Base-by-base conservation (phyloP, 2,113 vertebrate genomes). In the Panthera leo region DNA sequence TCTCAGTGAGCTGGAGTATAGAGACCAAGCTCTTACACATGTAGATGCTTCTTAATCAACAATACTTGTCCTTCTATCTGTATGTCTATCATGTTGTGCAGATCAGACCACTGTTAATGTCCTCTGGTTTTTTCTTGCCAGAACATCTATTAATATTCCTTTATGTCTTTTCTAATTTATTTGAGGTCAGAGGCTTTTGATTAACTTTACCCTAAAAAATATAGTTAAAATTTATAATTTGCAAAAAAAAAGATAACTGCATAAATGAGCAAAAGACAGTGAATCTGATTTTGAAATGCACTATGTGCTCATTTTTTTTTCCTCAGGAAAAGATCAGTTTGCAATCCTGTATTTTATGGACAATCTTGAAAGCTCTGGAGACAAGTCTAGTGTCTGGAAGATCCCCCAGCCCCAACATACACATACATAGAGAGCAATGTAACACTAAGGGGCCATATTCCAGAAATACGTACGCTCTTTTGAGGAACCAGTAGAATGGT, bases 151-250 rank as follows among this genome's bases (percentile, higher is more conserved):
- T 58, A 53, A 36, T 29, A 15, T 61, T 93, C 94, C 34, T 53
- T 42, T 48, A 76, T 67, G n/a, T 61, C 14, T 65, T 88, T 88
- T 61, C 7, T 21, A 55, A 73, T 48, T 95, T 92, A 29, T 71
- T 70, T 75, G 42, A 90, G 8, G 7, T n/a, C 48, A 88, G 14
- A 94, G 58, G 27, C 11, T 76, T 94, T 70, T 79, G 6, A 89
- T 93, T 79, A 68, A 31, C 75, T 94, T 92, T 75, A 93, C 1
- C 1, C 55, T 94, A 63, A 92, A 92, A 61, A 84, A 92, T 82
- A 79, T 4, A 91, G 23, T 61, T 79, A 84, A 85, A 34, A 29
- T 70, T n/a, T 63, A 63, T 94, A 68, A 92, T 82, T 91, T 71
- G 91, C 15, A 53, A 95, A 78, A 83, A 83, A 92, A 58, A 39